Conservation (phyloP, 2,113 vertebrate species). For the Picathartes gymnocephalus region DNA sequence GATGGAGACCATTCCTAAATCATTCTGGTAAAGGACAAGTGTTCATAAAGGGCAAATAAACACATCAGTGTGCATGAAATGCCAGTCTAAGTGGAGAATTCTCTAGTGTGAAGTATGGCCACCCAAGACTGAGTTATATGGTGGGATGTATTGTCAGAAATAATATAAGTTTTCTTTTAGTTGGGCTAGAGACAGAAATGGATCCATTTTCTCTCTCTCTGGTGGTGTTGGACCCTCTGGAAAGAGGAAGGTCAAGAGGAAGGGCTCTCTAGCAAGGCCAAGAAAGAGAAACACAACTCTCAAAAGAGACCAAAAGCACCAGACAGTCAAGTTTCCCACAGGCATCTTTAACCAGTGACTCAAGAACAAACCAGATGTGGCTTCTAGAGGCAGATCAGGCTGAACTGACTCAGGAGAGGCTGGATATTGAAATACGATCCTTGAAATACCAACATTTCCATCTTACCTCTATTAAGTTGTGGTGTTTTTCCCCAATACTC, state of each 20-base stretch:
- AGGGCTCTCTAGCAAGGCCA: neutral
- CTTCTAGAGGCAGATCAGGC: neutral
- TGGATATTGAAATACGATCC: neutral
- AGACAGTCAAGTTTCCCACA: neutral
- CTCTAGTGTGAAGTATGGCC: neutral
- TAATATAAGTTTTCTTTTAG: neutral
- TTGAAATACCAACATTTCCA: neutral
- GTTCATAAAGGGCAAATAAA: neutral
- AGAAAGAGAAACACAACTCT: neutral
- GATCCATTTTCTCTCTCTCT: neutral
- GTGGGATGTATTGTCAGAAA: neutral
- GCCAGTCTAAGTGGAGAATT: neutral
- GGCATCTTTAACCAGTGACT: neutral
- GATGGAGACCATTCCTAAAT: neutral
- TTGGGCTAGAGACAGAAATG: neutral
- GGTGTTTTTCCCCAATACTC: neutral
- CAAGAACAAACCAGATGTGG: neutral
- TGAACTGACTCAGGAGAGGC: neutral
- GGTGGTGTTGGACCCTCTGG: neutral
- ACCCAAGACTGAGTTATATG: neutral
- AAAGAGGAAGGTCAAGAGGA: neutral
- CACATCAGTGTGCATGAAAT: neutral
- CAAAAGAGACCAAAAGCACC: neutral
- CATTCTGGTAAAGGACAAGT: neutral
- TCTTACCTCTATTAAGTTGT: accelerated